A percentile compares a stretch with the other conserved stretches of the same genome.
Evolutionary conservation across 1,140 invertebrate genomes (phyloP).

Genomic region (Asobara japonica): DNA sequence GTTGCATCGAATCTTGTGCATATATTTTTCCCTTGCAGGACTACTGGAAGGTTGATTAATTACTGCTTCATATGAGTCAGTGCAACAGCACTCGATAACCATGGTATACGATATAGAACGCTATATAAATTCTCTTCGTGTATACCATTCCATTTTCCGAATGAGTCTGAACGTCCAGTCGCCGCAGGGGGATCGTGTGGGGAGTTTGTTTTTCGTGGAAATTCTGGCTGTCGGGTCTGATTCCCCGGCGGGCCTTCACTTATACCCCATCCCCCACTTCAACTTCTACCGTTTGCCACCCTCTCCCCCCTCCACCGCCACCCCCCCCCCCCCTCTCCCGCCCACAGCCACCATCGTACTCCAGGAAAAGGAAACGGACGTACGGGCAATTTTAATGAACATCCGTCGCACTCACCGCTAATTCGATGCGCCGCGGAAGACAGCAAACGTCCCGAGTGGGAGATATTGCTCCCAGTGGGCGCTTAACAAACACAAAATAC

Average conservation of each 20-base stretch:
- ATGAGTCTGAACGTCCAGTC: conserved; percentile 5
- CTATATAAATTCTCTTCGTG: background rate
- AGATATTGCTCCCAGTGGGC: conserved; percentile 31
- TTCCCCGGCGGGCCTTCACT: conserved; percentile 38
- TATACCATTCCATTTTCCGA: conserved; percentile 9
- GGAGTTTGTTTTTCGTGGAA: conserved; percentile 42
- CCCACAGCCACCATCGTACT: background rate
- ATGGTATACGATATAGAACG: background rate
- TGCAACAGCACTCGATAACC: too few relatives aligned
- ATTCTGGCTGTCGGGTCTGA: conserved; percentile 43
- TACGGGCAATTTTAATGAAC: conserved; percentile 40
- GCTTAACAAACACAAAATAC: conserved; percentile 8
- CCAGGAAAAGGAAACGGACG: conserved; percentile 34
- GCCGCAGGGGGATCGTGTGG: conserved; percentile 33
- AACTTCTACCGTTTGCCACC: background rate
- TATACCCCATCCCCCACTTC: conserved; percentile 1
- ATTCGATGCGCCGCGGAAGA: conserved; percentile 35
- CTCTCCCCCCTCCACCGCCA: background rate
- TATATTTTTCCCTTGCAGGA: too few relatives aligned
- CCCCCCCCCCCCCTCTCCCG: background rate
- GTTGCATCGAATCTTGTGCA: too few relatives aligned
- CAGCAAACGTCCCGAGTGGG: conserved; percentile 8
- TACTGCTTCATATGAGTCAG: too few relatives aligned
- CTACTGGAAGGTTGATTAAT: too few relatives aligned
- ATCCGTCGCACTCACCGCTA: conserved; percentile 40